These are phyloP conservation scores for Latrodectus geometricus DNA, from an alignment of 1,140 invertebrate species.

Conservation along the genomic window DNA sequence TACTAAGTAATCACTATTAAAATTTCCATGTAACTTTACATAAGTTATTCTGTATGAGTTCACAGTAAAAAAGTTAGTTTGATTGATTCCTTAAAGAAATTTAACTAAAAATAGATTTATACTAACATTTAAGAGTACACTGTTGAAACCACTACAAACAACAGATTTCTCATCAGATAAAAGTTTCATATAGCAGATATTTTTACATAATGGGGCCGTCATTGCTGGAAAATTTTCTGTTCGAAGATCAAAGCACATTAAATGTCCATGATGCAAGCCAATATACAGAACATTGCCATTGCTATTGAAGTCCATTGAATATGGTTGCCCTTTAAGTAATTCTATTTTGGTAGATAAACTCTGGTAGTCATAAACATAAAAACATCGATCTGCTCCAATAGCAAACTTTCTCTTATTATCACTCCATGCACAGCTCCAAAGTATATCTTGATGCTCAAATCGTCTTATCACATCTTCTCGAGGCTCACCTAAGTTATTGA, in stretches of 20 bases:
- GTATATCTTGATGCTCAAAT: slow-evolving; percentile 48
- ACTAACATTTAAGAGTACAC: slow-evolving; percentile 43
- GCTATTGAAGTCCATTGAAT: slow-evolving; percentile 43
- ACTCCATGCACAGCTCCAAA: slow-evolving; percentile 43
- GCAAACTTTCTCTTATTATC: slow-evolving; percentile 8
- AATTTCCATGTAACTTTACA: too few relatives aligned
- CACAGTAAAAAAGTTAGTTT: background rate
- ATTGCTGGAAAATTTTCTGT: slow-evolving; percentile 12
- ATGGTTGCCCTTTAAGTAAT: slow-evolving; percentile 33
- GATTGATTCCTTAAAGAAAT: background rate
- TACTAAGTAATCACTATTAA: too few relatives aligned
- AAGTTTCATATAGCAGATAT: slow-evolving; percentile 45
- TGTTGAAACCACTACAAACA: slow-evolving; percentile 46
- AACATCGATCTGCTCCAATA: slow-evolving; percentile 39
- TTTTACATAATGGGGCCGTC: slow-evolving; percentile 32
- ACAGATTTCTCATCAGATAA: slow-evolving; percentile 32
- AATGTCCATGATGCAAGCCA: slow-evolving; percentile 33
- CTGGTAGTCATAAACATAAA: slow-evolving; percentile 44
- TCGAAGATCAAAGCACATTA: slow-evolving; percentile 43
- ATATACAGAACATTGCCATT: slow-evolving; percentile 33
- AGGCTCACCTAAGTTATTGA: slow-evolving; percentile 24
- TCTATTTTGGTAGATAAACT: slow-evolving; percentile 38
- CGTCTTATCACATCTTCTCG: slow-evolving; percentile 30
- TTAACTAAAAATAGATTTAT: background rate
- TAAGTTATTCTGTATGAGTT: too few relatives aligned